Conservation (phyloP, 2,888 invertebrate species). For the Melanophora roralis region DNA sequence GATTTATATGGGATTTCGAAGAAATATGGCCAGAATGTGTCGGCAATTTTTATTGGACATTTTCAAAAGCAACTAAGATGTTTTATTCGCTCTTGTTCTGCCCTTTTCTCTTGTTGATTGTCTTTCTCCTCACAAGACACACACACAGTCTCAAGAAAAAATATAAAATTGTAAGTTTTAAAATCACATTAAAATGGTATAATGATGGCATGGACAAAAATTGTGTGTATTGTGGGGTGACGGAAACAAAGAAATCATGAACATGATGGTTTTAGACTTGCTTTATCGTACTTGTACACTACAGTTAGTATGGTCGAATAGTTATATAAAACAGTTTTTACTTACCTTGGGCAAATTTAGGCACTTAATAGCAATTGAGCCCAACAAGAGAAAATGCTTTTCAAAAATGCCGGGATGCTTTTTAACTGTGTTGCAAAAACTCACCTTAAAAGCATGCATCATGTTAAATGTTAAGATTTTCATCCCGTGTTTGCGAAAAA, state of each 20-base stretch:
- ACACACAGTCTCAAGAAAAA: conserved; percentile 28
- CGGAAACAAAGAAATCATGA: conserved; percentile 25
- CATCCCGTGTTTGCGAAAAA: no score
- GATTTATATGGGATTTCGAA: conserved; percentile 78
- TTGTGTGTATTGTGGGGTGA: conserved; percentile 24
- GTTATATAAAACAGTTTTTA: not conserved
- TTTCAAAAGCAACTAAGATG: conserved; percentile 78
- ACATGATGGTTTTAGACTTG: conserved; percentile 30
- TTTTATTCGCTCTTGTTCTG: conserved; percentile 67
- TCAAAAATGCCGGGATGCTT: no score
- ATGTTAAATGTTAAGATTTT: no score
- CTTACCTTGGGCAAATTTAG: no score
- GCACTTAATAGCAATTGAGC: no score
- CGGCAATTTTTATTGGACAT: conserved; percentile 79
- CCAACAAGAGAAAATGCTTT: no score
- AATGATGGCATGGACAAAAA: not conserved
- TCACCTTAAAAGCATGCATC: no score
- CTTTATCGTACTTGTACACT: conserved; percentile 5
- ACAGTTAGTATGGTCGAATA: not conserved
- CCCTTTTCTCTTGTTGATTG: conserved; percentile 16
- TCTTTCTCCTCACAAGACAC: conserved; percentile 13
- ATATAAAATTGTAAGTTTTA: conserved; percentile 52
- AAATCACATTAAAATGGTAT: conserved; percentile 50
- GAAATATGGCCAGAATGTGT: conserved; percentile 78
- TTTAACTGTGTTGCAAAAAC: no score